Conservation (phyloP, 2,888 invertebrate species). For the Eueremaeus valkanovi region DNA sequence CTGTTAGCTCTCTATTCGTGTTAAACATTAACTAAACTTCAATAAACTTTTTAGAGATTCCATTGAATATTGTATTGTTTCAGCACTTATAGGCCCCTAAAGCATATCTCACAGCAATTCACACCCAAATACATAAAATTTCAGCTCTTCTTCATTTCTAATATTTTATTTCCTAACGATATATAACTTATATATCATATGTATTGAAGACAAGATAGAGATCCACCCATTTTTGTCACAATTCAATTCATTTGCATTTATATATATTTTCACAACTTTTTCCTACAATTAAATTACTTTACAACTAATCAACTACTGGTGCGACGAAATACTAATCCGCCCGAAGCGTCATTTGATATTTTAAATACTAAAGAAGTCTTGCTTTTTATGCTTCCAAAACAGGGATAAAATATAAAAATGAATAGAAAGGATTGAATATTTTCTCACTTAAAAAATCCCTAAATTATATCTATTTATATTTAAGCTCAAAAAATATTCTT, state of each 20-base stretch:
- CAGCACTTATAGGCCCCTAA: too few species aligned
- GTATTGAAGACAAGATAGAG: not conserved
- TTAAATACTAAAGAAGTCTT: not conserved
- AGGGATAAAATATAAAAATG: too few species aligned
- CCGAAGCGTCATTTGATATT: constrained; percentile 27
- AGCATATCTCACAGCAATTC: not conserved
- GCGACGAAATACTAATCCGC: constrained; percentile 8
- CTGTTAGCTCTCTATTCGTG: not conserved
- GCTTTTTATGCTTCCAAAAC: too few species aligned
- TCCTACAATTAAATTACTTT: not conserved
- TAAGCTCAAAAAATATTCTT: too few species aligned
- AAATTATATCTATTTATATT: too few species aligned
- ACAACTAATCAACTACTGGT: not conserved
- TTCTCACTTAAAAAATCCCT: too few species aligned
- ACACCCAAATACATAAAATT: constrained; percentile 5
- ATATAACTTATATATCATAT: not conserved
- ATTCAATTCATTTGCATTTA: constrained; percentile 22
- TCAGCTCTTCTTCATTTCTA: constrained; percentile 6
- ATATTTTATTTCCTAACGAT: constrained; percentile 13
- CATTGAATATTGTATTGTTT: too few species aligned
- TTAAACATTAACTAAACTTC: not conserved
- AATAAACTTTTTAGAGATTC: not conserved
- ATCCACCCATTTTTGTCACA: constrained; percentile 33
- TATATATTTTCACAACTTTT: not conserved
- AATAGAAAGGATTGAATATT: too few species aligned